Evolutionary conservation across 2,113 vertebrate genomes (phyloP).

Genomic region (Argyrosomus japonicus): DNA sequence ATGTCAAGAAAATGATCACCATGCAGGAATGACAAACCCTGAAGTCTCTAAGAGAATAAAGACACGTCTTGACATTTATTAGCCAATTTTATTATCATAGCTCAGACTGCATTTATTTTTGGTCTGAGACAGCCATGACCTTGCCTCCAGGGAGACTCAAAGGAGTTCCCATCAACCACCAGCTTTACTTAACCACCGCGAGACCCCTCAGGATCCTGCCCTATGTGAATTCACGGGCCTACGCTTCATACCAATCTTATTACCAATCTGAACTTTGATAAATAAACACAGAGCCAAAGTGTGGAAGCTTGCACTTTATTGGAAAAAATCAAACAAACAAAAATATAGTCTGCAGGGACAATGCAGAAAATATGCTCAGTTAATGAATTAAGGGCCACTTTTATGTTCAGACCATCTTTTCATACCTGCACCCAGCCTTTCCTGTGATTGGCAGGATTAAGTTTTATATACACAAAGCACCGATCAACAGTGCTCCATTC

Average conservation of each 20-base stretch:
- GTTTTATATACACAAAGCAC: constrained; percentile 92
- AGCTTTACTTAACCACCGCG: background rate
- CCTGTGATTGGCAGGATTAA: constrained; percentile 76
- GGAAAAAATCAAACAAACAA: constrained; percentile 95
- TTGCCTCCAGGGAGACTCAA: background rate
- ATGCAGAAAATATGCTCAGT: constrained; percentile 92
- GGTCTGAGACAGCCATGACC: background rate
- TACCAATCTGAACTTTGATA: too few relatives aligned
- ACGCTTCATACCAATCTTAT: too few relatives aligned
- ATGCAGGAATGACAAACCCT: too few relatives aligned
- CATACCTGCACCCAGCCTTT: constrained; percentile 73
- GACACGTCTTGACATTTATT: too few relatives aligned
- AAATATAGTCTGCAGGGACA: constrained; percentile 97
- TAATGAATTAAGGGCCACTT: constrained; percentile 91
- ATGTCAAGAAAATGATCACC: too few relatives aligned
- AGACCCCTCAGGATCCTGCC: background rate
- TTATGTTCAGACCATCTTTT: constrained; percentile 87
- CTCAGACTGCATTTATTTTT: too few relatives aligned
- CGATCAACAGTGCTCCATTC: constrained; percentile 92
- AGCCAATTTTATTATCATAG: too few relatives aligned
- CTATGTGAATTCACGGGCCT: background rate
- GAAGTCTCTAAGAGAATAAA: too few relatives aligned
- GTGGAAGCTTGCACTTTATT: constrained; percentile 98
- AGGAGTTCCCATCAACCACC: background rate
- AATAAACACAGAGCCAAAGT: constrained; percentile 42